Base-by-base conservation (phyloP, 2,888 invertebrate species). In the Gymnoscelis rufifasciata region DNA sequence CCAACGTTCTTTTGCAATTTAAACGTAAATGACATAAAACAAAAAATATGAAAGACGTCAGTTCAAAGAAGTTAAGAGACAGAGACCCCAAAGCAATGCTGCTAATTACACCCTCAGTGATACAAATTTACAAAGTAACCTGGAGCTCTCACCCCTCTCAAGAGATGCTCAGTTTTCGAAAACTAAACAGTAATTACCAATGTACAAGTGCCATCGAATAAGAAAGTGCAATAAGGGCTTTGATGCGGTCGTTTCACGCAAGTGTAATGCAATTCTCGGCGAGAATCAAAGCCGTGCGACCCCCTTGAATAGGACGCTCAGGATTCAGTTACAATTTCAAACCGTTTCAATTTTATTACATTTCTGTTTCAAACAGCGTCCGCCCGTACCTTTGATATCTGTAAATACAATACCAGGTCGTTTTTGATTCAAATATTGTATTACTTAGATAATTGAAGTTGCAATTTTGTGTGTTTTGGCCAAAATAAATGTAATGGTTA, bases 221-320 rank as follows among this genome's bases (percentile, higher is more conserved):
- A 75, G 76, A 68, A 67, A 68, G 74, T 70, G 68, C 57, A 58
- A 60, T 64, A 73, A 74, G 68, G 64, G 68, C 77, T 76, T 72
- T 68, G 68, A 67, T 60, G 60, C 66, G 63, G 64, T 66, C 71
- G 72, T 74, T 75, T 71, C 69, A 69, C 72, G 71, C 66, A 68
- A 71, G 68, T 75, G 73, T 75, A 83, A 78, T 76, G 71, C 69
- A 75, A 79, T 81, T 78, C 74, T 60, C 62, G 71, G 63, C 64
- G 75, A 64, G 72, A 74, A 69, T 79, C 78, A 81, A 78, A 80
- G 78, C 71, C 62, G 57, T 7, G 12, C 15, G 13, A 8, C 28
- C 31, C 35, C 15, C 19, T 15, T 23, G 35, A 19, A 35, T 7
- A 15, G 35, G 36, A 40, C 37, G 40, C 28, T 44, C 8, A 37